These are phyloP conservation scores for Limnodromus scolopaceus DNA, from an alignment of 2,797 vertebrate genomes.

Conservation along the genomic window DNA sequence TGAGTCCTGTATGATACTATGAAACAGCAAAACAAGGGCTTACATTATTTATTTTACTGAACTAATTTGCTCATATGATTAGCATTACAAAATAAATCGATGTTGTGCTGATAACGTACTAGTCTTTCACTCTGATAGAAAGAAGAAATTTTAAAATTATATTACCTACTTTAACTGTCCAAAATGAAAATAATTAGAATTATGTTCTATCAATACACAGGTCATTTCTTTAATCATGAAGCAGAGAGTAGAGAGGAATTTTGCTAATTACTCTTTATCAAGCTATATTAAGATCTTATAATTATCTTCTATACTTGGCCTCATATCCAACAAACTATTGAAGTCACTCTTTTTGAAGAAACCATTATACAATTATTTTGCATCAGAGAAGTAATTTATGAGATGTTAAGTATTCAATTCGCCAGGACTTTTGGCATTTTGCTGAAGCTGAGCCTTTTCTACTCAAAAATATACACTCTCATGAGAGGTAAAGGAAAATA, in stretches of 20 bases:
- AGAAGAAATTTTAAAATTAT: conserved; percentile 12
- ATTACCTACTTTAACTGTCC: conserved; percentile 6
- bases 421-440: not conserved
- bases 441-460: not conserved
- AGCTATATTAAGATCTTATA: conserved; percentile 9
- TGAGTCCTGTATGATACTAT: not conserved
- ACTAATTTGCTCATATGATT: not conserved
- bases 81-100: not conserved
- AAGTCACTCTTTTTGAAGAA: not conserved
- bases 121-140: not conserved
- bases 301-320: not conserved
- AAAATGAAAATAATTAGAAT: conserved; percentile 6
- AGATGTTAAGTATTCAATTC: not conserved
- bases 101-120: not conserved
- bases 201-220: conserved; percentile 17
- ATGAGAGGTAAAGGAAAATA: not conserved
- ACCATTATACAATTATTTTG: not conserved
- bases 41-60: not conserved
- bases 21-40: not conserved
- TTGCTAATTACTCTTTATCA: conserved; percentile 45
- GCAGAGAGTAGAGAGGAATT: conserved; percentile 9
- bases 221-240: conserved; percentile 46
- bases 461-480: not conserved
- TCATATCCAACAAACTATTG: not conserved
- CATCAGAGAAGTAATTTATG: conserved; percentile 15